These are phyloP conservation scores for Microctonus hyperodae DNA, from an alignment of 2,888 invertebrate genomes.

Conservation along the genomic window DNA sequence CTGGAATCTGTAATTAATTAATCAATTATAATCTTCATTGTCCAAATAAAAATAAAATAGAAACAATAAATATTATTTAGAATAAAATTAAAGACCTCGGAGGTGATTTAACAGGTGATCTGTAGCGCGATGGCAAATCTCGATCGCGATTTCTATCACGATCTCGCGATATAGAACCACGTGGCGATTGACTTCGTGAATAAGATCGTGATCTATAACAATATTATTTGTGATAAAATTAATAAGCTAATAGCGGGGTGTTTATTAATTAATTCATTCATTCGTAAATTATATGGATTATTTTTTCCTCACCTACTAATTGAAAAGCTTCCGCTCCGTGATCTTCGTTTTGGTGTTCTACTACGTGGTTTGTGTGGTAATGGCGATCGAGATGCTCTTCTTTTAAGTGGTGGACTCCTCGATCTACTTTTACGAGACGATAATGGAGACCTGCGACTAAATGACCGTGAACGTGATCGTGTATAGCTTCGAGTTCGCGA, in stretches of 20 bases:
- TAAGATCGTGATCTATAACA: slow-evolving; percentile 71
- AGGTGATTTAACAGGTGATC: slow-evolving; percentile 59
- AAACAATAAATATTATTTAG: not conserved
- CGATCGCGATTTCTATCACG: slow-evolving; percentile 54
- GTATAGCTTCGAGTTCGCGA: slow-evolving; percentile 65
- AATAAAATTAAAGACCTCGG: slow-evolving; percentile 50
- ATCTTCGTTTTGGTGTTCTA: slow-evolving; percentile 60
- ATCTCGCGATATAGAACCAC: slow-evolving; percentile 65
- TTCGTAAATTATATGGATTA: not conserved
- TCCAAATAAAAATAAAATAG: not conserved
- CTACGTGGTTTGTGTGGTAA: slow-evolving; percentile 55
- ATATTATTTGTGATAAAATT: slow-evolving; percentile 12
- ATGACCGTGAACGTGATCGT: slow-evolving; percentile 61
- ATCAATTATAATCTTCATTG: slow-evolving; percentile 2
- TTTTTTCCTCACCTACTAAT: slow-evolving; percentile 65
- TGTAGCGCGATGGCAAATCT: slow-evolving; percentile 55
- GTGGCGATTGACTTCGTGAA: slow-evolving; percentile 69
- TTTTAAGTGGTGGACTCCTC: slow-evolving; percentile 60
- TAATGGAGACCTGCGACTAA: slow-evolving; percentile 58
- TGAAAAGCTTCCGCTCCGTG: slow-evolving; percentile 65
- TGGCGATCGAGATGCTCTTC: slow-evolving; percentile 56
- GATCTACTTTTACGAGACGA: slow-evolving; percentile 58
- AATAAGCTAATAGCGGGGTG: too few species aligned
- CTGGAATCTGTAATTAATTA: slow-evolving; percentile 51
- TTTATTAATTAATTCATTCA: not conserved